These are phyloP conservation scores for Fragum sueziense DNA, from an alignment of 2,888 invertebrate genomes.

Conservation along the genomic window DNA sequence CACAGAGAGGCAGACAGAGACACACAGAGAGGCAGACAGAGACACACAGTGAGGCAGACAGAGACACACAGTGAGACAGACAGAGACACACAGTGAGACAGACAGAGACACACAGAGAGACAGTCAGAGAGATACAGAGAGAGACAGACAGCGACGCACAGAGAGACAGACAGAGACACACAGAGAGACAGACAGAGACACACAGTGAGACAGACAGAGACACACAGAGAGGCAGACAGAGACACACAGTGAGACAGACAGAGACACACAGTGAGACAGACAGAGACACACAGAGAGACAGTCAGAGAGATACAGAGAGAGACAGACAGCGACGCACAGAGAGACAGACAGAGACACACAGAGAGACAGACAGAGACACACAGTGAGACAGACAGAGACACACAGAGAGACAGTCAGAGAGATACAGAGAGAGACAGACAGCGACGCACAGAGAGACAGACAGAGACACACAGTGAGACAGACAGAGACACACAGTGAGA, in stretches of 20 bases:
- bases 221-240: no score
- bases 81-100: slow-evolving; percentile 17
- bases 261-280: no score
- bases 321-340: no score
- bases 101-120: neutral
- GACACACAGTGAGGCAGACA: no score
- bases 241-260: no score
- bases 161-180: slow-evolving; percentile 8
- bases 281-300: no score
- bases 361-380: neutral
- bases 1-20: no score
- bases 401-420: neutral
- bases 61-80: neutral
- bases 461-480: neutral
- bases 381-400: neutral
- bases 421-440: no score
- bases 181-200: neutral
- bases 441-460: neutral
- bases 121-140: slow-evolving; percentile 9
- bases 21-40: no score
- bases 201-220: neutral
- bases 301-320: no score
- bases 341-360: no score
- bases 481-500: neutral
- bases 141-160: neutral